Base-by-base conservation (phyloP, 1,140 invertebrate species). In the Oryctes rhinoceros region DNA sequence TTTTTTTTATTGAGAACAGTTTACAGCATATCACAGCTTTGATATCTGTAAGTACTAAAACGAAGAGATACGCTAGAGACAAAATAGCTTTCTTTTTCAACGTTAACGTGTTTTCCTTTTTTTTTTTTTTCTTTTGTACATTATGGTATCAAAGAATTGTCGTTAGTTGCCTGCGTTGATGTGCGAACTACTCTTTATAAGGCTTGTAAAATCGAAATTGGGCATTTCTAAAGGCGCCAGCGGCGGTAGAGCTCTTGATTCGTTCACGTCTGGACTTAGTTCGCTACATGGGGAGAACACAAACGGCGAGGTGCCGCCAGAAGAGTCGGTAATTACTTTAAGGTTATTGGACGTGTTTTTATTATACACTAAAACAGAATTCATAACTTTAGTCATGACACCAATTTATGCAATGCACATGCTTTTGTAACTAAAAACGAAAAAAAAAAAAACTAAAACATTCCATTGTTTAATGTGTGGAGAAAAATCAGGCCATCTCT, bases 141-240 rank as follows among this genome's bases (percentile, higher is more conserved):
- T 71, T 24, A 4, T 44, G 9, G 9, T 37, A 71, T 71, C 65
- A 15, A 71, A 71, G 35, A 4, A 24, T 20, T 35, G 65, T 71
- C 24, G 20, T 71, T 71, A 71, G 20, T 71, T 71, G 65, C 65
- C 65, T 30, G 65, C 65, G 24, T 71, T 71, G 49, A 78, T 78
- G 18, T 78, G 47, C 15, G 47, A 59, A 78, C 48, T 80, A 47
- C 76, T 80, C 49, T 80, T 80, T 20, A 78, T 75, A 71, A 86
- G 78, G 71, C 77, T 75, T 5, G 85, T 85, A 80, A 89, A 91
- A 82, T 91, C 89, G 82, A 91, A 91, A 79, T 88, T 87, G 37
- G 91, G 91, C 87, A 91, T 88, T 85, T 91, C 90, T 20, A 91
- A 85, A 11, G 90, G 90, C 48, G 90, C 87, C 47, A 91, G 84